A percentile compares a stretch with the other conserved stretches of the same genome.
Conservation (phyloP, 1,140 invertebrate species). For the Oreohelix idahoensis region DNA sequence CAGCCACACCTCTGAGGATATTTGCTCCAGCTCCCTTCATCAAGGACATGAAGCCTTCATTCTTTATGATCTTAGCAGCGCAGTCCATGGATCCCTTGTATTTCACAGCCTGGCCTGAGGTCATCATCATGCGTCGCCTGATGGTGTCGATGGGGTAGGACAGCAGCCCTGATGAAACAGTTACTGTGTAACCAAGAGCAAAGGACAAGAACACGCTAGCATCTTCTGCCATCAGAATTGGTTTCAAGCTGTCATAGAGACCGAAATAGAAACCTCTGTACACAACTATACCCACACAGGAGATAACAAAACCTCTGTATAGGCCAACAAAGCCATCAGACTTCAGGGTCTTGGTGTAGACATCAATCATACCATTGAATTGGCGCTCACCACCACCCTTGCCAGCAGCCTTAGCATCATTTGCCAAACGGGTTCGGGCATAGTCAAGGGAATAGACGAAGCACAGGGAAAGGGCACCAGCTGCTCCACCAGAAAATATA, state of each 20-base stretch:
- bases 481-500: slow-evolving; percentile 93
- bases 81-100: slow-evolving; percentile 78
- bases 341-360: slow-evolving; percentile 89
- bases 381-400: slow-evolving; percentile 85
- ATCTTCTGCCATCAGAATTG: slow-evolving; percentile 84
- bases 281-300: slow-evolving; percentile 77
- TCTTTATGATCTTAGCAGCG: slow-evolving; percentile 74
- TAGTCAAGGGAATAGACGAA: slow-evolving; percentile 97
- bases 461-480: slow-evolving; percentile 92
- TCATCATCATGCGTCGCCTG: slow-evolving; percentile 90
- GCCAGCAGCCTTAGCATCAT: slow-evolving; percentile 78
- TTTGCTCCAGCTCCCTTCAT: slow-evolving; percentile 78
- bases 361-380: slow-evolving; percentile 90
- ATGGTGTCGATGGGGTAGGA: slow-evolving; percentile 98
- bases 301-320: slow-evolving; percentile 94
- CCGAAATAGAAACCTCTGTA: slow-evolving; percentile 93
- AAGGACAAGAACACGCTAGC: slow-evolving; percentile 89
- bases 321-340: slow-evolving; percentile 88
- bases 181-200: slow-evolving; percentile 86
- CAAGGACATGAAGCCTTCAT: slow-evolving; percentile 76
- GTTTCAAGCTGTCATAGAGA: slow-evolving; percentile 93
- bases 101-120: slow-evolving; percentile 76
- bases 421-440: slow-evolving; percentile 86
- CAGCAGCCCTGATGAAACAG: slow-evolving; percentile 88
- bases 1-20: slow-evolving; percentile 74